Evolutionary conservation across 2,888 invertebrate genomes (phyloP), one percentile per base, ranked within the genome.

Genomic region (Apeira syringaria): DNA sequence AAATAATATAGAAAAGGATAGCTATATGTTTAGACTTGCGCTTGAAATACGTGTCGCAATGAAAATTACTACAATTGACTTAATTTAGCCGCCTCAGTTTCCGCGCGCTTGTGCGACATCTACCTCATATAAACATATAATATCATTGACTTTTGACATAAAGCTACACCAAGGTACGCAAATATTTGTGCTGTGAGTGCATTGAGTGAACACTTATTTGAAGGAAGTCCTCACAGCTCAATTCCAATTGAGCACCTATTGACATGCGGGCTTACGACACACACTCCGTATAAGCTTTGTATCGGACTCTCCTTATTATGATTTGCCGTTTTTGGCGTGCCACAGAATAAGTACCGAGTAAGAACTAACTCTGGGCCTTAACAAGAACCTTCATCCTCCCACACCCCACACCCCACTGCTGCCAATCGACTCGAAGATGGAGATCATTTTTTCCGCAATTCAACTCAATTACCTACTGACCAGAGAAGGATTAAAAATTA

Each of bases 231-330:
- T 29, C 17, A 43, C 12, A 25, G 28, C 12, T 37, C 15, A 15
- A 24, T 24, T 17, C 28, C 20, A 32, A 29, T 44, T 25, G 44
- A 44, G 38, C 24, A 3, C 10, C n/a, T 22, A 15, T 30, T 28
- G 9, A 20, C 13, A 11, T 18, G 25, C 22, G n/a, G 13, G 7
- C 30, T 42, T 41, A 45, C 41, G 34, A 30, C 32, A 34, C 18
- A 34, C 22, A 15, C 20, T 31, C 39, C 39, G 17, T 40, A 40
- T 35, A 39, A 37, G 38, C 22, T 15, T 20, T 43, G 17, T 22
- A 27, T 35, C 18, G 29, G 10, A 15, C 17, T 5, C 15, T 26
- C 24, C 47, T 42, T 42, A 48, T 53, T 53, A 53, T 48, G 46
- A 43, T 45, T 49, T 36, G 42, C 41, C 50, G 15, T 20, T 25